These are phyloP conservation scores for Crocuta crocuta DNA, from an alignment of 2,113 vertebrate genomes.

Conservation along the genomic window DNA sequence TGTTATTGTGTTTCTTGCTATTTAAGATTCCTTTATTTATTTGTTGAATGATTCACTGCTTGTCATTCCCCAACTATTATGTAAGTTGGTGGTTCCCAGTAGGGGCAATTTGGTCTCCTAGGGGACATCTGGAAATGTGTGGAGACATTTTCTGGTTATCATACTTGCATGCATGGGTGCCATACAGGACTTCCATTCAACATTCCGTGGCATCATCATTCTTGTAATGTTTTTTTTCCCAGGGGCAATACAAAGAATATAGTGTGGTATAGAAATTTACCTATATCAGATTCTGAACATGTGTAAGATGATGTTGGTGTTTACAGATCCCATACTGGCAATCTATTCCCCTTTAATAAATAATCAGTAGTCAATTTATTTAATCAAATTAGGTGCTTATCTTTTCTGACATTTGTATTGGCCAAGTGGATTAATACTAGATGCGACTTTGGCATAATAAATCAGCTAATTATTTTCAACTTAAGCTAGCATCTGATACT, in stretches of 20 bases:
- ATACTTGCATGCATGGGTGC: neutral
- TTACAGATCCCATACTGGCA: neutral
- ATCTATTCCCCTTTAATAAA: neutral
- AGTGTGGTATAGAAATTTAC: neutral
- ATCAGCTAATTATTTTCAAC: conserved; percentile 59
- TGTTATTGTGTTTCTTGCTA: neutral
- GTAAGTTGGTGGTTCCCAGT: neutral
- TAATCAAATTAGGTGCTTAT: conserved; percentile 62
- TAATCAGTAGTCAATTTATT: conserved; percentile 62
- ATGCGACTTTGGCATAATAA: conserved; percentile 45
- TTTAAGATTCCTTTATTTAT: neutral
- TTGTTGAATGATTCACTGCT: neutral
- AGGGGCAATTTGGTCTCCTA: neutral
- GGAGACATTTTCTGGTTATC: neutral
- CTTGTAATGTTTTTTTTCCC: neutral
- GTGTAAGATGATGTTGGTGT: neutral
- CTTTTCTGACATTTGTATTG: conserved; percentile 59
- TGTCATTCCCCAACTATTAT: neutral
- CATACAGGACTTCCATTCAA: neutral
- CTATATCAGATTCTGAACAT: neutral
- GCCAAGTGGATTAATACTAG: conserved; percentile 52
- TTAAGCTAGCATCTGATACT: conserved; percentile 51
- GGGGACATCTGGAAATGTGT: neutral
- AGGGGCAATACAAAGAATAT: neutral
- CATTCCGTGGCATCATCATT: neutral